Conservation (phyloP, 2,797 vertebrate genomes). For the Margarornis squamiger region DNA sequence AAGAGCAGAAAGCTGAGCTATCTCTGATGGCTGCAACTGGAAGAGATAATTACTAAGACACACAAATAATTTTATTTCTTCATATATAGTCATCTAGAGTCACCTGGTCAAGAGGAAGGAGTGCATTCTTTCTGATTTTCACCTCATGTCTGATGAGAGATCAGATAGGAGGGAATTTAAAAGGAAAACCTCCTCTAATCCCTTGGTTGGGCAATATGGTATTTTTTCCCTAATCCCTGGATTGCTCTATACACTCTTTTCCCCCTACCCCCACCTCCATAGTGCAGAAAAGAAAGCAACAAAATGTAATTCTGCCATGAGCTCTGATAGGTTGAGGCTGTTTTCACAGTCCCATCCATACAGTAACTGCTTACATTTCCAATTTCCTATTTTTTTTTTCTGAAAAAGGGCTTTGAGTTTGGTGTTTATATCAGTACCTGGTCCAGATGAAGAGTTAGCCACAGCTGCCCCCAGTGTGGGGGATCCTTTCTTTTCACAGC, state of each 20-base stretch:
- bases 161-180: background rate
- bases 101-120: background rate
- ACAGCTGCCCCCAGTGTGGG: background rate
- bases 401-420: background rate
- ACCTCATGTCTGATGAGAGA: background rate
- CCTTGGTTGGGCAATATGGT: background rate
- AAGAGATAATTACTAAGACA: background rate
- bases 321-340: background rate
- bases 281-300: background rate
- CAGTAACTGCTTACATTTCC: background rate
- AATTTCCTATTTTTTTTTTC: background rate
- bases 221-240: background rate
- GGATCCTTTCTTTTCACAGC: background rate
- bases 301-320: background rate
- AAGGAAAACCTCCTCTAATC: background rate
- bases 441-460: background rate
- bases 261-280: background rate
- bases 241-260: background rate
- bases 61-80: background rate
- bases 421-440: background rate
- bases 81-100: background rate
- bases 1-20: background rate
- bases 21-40: background rate
- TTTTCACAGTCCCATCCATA: background rate
- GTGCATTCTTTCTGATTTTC: background rate